A percentile compares a stretch with the other conserved stretches of the same genome.
phyloP scores from a whole-genome alignment of 2,888 invertebrate species.

The Pterostichus madidus region DNA sequence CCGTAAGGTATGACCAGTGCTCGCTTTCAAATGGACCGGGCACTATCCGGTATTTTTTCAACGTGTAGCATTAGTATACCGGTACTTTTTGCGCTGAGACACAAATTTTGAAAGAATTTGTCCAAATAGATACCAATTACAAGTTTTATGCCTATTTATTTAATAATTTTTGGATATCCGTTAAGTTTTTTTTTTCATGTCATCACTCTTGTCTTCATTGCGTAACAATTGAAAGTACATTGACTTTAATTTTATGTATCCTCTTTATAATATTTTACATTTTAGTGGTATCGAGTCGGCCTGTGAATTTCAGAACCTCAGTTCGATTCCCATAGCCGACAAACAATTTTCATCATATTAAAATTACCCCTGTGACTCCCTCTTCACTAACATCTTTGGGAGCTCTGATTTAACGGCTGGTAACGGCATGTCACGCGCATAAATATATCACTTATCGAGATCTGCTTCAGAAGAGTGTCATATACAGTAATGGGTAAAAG shows the following conservation, averaged over 20 bases:
- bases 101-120: constrained; percentile 50
- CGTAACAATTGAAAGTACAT: constrained; percentile 22
- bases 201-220: background rate
- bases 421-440: no score
- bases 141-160: constrained; percentile 53
- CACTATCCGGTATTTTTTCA: constrained; percentile 27
- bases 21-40: background rate
- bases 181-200: constrained; percentile 49
- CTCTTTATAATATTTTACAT: background rate
- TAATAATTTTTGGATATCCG: constrained; percentile 52
- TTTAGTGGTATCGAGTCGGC: no score
- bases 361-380: no score
- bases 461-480: no score
- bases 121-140: constrained; percentile 45
- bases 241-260: constrained; percentile 11
- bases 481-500: no score
- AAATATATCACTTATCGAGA: no score
- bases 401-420: no score
- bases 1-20: constrained; percentile 18
- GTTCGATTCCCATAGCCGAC: no score
- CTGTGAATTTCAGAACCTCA: no score
- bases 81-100: constrained; percentile 48
- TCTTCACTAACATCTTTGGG: no score
- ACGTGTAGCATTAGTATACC: constrained; percentile 43
- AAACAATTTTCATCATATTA: no score